Evolutionary conservation across 2,797 vertebrate species (phyloP).

Genomic region (Galagoides demidoff): DNA sequence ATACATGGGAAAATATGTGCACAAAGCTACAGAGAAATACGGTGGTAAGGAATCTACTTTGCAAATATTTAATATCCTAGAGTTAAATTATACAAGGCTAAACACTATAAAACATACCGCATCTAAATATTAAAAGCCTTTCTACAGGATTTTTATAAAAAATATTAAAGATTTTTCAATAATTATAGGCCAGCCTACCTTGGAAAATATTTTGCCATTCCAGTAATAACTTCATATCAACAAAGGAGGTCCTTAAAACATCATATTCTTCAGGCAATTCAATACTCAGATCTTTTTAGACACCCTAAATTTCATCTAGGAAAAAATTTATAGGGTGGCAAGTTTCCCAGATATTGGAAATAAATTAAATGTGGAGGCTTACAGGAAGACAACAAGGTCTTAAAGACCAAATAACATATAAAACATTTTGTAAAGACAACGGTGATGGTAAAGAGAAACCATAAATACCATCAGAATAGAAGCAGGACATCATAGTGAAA

Average conservation of each 20-base stretch:
- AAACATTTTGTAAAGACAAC: conserved; percentile 28
- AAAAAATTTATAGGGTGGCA: neutral
- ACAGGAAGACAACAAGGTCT: conserved; percentile 14
- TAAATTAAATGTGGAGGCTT: conserved; percentile 32
- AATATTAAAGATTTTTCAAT: neutral
- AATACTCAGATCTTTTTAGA: conserved; percentile 30
- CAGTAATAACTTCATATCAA: neutral
- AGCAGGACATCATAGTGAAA: neutral
- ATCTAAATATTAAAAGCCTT: neutral
- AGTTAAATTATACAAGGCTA: neutral
- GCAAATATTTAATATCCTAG: neutral
- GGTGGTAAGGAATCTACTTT: neutral
- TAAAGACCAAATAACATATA: conserved; percentile 30
- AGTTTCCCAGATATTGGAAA: conserved; percentile 20
- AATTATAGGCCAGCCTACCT: neutral
- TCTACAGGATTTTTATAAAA: neutral
- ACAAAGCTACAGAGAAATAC: neutral
- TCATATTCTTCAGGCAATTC: neutral
- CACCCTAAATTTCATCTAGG: conserved; percentile 21
- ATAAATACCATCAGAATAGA: neutral
- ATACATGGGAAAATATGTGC: neutral
- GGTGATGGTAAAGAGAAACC: neutral
- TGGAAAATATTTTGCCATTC: conserved; percentile 5
- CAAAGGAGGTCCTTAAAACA: neutral
- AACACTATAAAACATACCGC: neutral